Evolutionary conservation across 1,140 invertebrate species (phyloP).

Genomic region (Leptonema lineaticorne): DNA sequence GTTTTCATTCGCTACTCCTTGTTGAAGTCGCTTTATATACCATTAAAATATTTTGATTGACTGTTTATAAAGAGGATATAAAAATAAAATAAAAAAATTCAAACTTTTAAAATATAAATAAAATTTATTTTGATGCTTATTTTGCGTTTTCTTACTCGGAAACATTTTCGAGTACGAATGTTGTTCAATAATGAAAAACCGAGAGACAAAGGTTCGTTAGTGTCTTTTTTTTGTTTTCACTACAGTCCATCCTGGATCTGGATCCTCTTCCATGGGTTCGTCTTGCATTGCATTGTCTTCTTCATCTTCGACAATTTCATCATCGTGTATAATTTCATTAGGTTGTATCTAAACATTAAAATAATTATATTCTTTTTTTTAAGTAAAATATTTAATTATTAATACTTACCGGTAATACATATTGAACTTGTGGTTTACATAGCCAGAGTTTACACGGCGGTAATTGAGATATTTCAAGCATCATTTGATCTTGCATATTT

Average conservation of each 20-base stretch:
- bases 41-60: too few relatives aligned
- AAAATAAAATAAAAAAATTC: background rate
- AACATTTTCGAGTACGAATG: background rate
- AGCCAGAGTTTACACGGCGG: constrained; percentile 50
- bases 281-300: constrained; percentile 44
- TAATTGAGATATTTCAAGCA: constrained; percentile 47
- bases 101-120: too few relatives aligned
- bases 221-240: constrained; percentile 52
- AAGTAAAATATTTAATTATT: constrained; percentile 11
- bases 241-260: constrained; percentile 56
- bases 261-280: constrained; percentile 49
- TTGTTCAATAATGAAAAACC: background rate
- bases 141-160: background rate
- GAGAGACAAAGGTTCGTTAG: background rate
- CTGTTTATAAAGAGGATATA: too few relatives aligned
- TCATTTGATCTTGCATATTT: constrained; percentile 48
- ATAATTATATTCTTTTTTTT: background rate
- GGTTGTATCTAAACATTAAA: constrained; percentile 32
- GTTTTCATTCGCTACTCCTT: too few relatives aligned
- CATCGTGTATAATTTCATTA: constrained; percentile 44
- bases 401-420: constrained; percentile 39
- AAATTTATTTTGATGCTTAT: background rate
- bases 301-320: constrained; percentile 45
- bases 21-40: too few relatives aligned
- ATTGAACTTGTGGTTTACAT: constrained; percentile 39